These are phyloP conservation scores for Phenganax marumi DNA, from an alignment of 92 coral and sea anemone genomes.

Conservation along the genomic window DNA sequence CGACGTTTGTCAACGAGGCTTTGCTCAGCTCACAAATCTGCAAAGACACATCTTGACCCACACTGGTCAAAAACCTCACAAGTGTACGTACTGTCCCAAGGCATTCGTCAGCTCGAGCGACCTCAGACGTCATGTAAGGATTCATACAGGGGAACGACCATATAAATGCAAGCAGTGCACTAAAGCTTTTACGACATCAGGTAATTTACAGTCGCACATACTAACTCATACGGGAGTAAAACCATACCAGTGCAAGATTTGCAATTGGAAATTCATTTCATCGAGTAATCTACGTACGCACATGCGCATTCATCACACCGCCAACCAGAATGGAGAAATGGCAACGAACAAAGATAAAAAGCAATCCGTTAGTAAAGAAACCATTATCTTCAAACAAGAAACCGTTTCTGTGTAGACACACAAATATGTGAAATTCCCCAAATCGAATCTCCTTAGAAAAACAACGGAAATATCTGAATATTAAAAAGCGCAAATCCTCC, in stretches of 20 bases:
- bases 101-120: constrained; percentile 99
- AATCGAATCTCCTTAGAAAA: neutral
- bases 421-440: neutral
- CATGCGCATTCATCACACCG: constrained; percentile 86
- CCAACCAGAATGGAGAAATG: neutral
- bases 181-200: constrained; percentile 97
- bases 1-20: constrained; percentile 92
- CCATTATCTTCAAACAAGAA: constrained; percentile 10
- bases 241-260: constrained; percentile 91
- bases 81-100: constrained; percentile 96
- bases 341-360: constrained; percentile 17
- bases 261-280: constrained; percentile 98
- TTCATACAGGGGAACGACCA: constrained; percentile 95
- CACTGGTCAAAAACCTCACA: constrained; percentile 97
- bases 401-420: neutral
- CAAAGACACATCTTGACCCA: constrained; percentile 95
- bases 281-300: constrained; percentile 96
- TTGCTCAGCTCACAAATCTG: constrained; percentile 93
- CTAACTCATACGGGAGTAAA: constrained; percentile 96
- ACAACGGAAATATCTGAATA: neutral
- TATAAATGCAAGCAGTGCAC: constrained; percentile 98
- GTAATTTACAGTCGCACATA: constrained; percentile 93
- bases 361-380: neutral
- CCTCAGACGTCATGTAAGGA: constrained; percentile 89
- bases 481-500: neutral